Evolutionary conservation across 1,140 invertebrate genomes (phyloP).

Genomic region (Aphelinus atriplicis): DNA sequence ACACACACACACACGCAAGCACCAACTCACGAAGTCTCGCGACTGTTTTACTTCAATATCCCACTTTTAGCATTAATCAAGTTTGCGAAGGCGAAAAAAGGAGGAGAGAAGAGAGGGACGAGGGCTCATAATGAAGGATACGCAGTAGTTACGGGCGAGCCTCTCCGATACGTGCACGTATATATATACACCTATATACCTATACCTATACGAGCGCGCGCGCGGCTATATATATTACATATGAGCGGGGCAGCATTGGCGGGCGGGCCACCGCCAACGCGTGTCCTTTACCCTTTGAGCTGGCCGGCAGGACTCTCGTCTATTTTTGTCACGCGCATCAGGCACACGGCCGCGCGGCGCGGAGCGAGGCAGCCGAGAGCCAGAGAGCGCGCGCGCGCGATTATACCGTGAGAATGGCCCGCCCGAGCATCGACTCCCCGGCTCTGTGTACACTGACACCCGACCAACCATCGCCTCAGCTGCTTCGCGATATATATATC

Average conservation of each 20-base stretch:
- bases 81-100: constrained; percentile 4
- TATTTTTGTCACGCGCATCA: constrained; percentile 52
- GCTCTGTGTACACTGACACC: no score
- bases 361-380: not conserved
- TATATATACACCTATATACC: constrained; percentile 13
- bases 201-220: not conserved
- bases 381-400: constrained; percentile 6
- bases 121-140: constrained; percentile 30
- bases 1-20: not conserved
- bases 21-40: not conserved
- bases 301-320: constrained; percentile 1
- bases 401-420: constrained; percentile 34
- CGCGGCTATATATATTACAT: no score
- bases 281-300: constrained; percentile 26
- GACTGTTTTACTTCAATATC: constrained; percentile 41
- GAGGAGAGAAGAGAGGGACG: not conserved
- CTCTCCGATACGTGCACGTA: constrained; percentile 7
- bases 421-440: constrained; percentile 8
- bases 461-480: no score
- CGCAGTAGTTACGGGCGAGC: constrained; percentile 17
- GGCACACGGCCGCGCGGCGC: constrained; percentile 20
- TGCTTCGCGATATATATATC: no score
- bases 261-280: no score
- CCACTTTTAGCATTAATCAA: constrained; percentile 41
- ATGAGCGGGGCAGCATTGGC: no score